Evolutionary conservation across 2,113 vertebrate species (phyloP).

Genomic region (Miniopterus natalensis): DNA sequence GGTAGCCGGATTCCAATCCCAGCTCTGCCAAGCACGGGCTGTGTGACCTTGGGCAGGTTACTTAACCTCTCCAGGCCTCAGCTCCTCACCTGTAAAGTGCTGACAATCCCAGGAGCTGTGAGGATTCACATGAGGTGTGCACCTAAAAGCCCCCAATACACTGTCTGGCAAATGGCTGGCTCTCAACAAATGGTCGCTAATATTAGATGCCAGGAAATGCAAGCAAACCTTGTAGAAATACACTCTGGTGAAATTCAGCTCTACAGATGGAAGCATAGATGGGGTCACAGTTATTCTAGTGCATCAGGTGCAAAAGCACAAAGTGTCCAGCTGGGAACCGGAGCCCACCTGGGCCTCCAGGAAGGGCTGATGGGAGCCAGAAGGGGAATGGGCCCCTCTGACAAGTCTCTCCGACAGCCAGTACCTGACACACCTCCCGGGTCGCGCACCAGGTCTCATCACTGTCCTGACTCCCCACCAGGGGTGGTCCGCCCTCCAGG

Average conservation of each 20-base stretch:
- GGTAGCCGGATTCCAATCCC: neutral
- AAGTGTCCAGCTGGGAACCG: neutral
- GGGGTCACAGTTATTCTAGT: slow-evolving; percentile 1
- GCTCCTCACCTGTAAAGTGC: neutral
- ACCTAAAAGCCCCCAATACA: accelerated
- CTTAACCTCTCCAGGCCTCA: neutral
- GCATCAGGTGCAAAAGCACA: neutral
- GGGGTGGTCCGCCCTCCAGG: neutral
- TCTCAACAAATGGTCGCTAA: neutral
- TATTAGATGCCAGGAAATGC: neutral
- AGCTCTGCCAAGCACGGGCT: neutral
- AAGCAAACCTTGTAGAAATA: neutral
- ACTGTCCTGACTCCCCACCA: neutral
- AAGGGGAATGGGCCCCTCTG: accelerated
- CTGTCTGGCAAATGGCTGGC: neutral
- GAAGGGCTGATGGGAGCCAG: neutral
- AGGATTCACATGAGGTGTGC: accelerated
- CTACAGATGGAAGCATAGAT: neutral
- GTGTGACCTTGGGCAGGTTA: neutral
- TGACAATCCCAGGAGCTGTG: neutral
- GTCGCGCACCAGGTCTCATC: too few species aligned
- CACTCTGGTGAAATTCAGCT: neutral
- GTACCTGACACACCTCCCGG: neutral
- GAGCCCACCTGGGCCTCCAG: neutral
- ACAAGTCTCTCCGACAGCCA: neutral